A percentile compares a stretch with the other conserved stretches of the same genome.
phyloP scores from a whole-genome alignment of 2,888 invertebrate genomes.

The Campaea margaritaria region DNA sequence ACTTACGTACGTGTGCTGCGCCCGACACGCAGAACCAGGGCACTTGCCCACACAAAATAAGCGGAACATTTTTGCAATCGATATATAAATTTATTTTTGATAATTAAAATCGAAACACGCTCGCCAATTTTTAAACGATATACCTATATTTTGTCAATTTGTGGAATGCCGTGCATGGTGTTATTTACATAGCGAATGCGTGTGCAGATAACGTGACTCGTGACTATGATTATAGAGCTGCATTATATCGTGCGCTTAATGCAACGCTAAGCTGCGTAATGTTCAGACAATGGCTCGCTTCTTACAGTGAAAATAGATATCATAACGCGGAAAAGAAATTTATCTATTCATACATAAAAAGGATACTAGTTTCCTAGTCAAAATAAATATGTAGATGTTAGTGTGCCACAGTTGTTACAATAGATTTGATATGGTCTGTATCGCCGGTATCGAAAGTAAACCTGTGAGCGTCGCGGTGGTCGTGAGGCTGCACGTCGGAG shows the following conservation, averaged over 20 bases:
- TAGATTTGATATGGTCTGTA: conserved; percentile 41
- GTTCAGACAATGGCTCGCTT: conserved; percentile 66
- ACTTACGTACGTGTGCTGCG: conserved; percentile 22
- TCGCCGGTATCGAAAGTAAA: conserved; percentile 60
- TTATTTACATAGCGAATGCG: conserved; percentile 72
- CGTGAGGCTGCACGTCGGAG: conserved; percentile 53
- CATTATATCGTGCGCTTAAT: conserved; percentile 72
- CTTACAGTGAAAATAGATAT: conserved; percentile 62
- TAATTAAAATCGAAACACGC: conserved; percentile 50
- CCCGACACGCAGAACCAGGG: conserved; percentile 50
- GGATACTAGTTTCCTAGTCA: conserved; percentile 30
- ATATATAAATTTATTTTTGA: conserved; percentile 48
- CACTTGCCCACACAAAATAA: conserved; percentile 51
- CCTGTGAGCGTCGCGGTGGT: conserved; percentile 41
- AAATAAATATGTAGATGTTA: conserved; percentile 23
- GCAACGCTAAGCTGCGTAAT: conserved; percentile 70
- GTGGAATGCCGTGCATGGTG: conserved; percentile 68
- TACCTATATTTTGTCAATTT: conserved; percentile 53
- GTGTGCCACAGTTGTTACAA: conserved; percentile 33
- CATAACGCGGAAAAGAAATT: conserved; percentile 66
- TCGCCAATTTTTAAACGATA: conserved; percentile 54
- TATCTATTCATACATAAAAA: conserved; percentile 48
- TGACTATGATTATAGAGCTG: conserved; percentile 72
- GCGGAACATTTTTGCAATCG: conserved; percentile 54
- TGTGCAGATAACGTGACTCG: conserved; percentile 70